These are phyloP conservation scores for Notothenia coriiceps DNA, from an alignment of 2,113 vertebrate genomes.

Conservation along the genomic window DNA sequence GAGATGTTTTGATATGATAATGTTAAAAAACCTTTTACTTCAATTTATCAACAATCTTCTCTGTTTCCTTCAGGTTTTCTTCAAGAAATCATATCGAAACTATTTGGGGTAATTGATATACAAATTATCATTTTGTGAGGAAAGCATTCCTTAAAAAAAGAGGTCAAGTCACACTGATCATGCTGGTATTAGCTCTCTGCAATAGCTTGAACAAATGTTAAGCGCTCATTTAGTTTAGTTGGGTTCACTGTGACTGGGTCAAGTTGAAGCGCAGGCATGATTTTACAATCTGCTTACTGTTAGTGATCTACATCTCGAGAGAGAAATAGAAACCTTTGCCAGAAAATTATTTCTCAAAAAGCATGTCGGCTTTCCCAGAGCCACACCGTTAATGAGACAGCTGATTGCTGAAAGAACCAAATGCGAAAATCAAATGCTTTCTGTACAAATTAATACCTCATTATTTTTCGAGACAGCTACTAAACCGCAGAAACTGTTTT, in stretches of 20 bases:
- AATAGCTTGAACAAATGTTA: background rate
- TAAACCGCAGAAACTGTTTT: constrained; percentile 15
- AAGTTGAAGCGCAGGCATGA: background rate
- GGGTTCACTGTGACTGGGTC: background rate
- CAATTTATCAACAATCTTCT: too few species aligned
- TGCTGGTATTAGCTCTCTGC: background rate
- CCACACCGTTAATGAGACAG: constrained; percentile 41
- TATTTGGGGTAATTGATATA: too few species aligned
- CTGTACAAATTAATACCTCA: constrained; percentile 35
- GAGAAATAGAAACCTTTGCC: constrained; percentile 37
- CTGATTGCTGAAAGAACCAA: constrained; percentile 35
- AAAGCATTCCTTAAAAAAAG: background rate
- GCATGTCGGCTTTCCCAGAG: constrained; percentile 41
- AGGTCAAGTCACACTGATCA: background rate
- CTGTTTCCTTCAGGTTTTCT: too few species aligned
- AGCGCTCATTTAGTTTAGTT: constrained; percentile 1
- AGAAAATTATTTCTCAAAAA: constrained; percentile 46
- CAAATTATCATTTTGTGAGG: background rate
- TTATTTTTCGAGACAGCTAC: constrained; percentile 14
- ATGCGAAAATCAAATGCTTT: constrained; percentile 37
- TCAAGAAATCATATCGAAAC: too few species aligned
- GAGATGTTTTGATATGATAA: too few species aligned
- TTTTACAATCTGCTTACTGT: constrained; percentile 38
- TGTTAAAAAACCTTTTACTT: too few species aligned
- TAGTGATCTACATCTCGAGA: constrained; percentile 11